Base-by-base conservation (phyloP, 2,113 vertebrate species). In the Speoplatyrhinus poulsoni region DNA sequence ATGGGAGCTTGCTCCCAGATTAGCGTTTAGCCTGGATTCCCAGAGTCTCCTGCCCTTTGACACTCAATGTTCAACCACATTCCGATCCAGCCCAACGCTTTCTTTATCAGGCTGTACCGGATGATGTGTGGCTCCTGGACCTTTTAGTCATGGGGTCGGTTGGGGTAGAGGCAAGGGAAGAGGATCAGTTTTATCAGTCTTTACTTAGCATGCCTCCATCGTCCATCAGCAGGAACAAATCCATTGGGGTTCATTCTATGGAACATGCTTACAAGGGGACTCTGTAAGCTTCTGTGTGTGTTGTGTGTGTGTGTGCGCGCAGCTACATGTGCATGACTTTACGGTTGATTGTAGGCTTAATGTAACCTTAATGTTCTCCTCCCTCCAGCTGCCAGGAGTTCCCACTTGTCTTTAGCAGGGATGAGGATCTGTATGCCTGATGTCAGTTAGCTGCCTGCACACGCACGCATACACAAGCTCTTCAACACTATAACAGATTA, bases 1-100 rank as follows among this genome's bases (percentile, higher is more conserved):
- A 26, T 26, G 62, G 62, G 33, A n/a, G 63, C 65, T 68, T 69
- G 53, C 55, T 72, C 70, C 64, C 59, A 87, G 81, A 83, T 81
- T 79, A 85, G 59, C 80, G 81, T 73, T 75, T 63, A 58, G 73
- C 79, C 60, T 70, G 49, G 48, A 69, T 78, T 79, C 81, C 69
- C 71, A 73, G 68, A 80, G 75, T 74, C 76, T 71, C 0, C 12
- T 78, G 76, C 82, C 82, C 86, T 88, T 79, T 85, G 84, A 88
- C 87, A 84, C 9, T 62, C 81, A 84, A 89, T 88, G 87, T 88
- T 82, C 72, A 77, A 46, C 77, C 47, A 16, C 89, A 89, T 90
- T 86, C 87, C 82, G 67, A 84, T 85, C 82, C 72, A 72, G 84
- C 69, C 82, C 83, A 76, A 77, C 32, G 71, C 76, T 69, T 76